phyloP scores from a whole-genome alignment of 64 coral and sea anemone species.

The Porites lutea region DNA sequence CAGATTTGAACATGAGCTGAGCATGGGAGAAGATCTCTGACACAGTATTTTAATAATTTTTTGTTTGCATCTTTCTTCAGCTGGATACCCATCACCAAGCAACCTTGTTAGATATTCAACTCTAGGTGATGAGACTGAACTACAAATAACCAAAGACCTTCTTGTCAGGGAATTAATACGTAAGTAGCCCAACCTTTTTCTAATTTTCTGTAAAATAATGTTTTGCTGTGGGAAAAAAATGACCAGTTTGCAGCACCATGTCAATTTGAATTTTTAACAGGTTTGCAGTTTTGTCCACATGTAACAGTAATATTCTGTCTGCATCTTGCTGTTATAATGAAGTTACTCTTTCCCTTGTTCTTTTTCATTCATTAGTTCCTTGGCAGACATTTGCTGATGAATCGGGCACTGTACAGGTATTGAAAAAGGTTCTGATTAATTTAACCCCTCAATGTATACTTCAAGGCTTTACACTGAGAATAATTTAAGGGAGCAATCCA shows the following conservation, averaged over 20 bases:
- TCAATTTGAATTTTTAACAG: too few relatives aligned
- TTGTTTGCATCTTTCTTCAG: not conserved
- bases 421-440: not conserved
- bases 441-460: not conserved
- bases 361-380: constrained; percentile 6
- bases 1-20: too few relatives aligned
- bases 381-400: constrained; percentile 17
- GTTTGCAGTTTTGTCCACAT: too few relatives aligned
- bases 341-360: not conserved
- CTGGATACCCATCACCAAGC: constrained; percentile 54
- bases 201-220: too few relatives aligned
- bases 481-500: too few relatives aligned
- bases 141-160: constrained; percentile 33
- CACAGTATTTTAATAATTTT: not conserved
- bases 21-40: too few relatives aligned
- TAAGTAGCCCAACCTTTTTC: not conserved
- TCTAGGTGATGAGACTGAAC: constrained; percentile 30
- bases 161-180: constrained; percentile 33
- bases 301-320: too few relatives aligned
- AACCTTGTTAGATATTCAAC: constrained; percentile 52
- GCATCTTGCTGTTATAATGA: not conserved
- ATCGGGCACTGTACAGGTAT: not conserved
- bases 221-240: not conserved
- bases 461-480: too few relatives aligned
- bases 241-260: too few relatives aligned